These are phyloP conservation scores for Zaprionus bogoriensis DNA, from an alignment of 2,888 invertebrate species.

Conservation along the genomic window DNA sequence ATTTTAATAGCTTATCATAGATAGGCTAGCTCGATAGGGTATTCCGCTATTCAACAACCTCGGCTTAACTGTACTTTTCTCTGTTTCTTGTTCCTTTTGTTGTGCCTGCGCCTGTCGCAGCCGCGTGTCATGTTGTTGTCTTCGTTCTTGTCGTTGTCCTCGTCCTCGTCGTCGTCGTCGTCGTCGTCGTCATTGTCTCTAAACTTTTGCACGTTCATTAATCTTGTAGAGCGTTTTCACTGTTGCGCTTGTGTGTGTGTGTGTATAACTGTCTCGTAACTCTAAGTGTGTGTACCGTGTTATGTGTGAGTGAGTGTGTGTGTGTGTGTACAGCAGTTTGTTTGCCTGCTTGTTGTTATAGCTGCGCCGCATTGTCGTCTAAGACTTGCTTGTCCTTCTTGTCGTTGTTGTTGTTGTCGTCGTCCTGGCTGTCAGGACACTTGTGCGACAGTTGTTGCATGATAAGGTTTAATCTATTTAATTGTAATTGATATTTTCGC, in stretches of 20 bases:
- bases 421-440: constrained; percentile 61
- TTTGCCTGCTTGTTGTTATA: constrained; percentile 43
- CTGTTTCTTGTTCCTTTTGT: constrained; percentile 29
- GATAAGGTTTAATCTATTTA: constrained; percentile 78
- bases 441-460: constrained; percentile 78
- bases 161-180: constrained; percentile 36
- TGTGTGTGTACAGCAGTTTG: constrained; percentile 34
- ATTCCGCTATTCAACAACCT: neutral
- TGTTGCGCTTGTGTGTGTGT: constrained; percentile 39
- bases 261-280: constrained; percentile 17
- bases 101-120: constrained; percentile 38
- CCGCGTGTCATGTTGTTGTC: constrained; percentile 58
- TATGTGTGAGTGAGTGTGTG: constrained; percentile 9
- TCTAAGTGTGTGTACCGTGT: constrained; percentile 9
- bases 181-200: constrained; percentile 74
- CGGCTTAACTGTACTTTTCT: neutral
- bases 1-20: no score
- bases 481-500: constrained; percentile 76
- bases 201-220: constrained; percentile 77
- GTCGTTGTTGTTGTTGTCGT: constrained; percentile 33
- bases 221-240: constrained; percentile 75
- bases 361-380: constrained; percentile 25
- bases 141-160: constrained; percentile 32
- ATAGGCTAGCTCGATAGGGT: neutral
- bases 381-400: constrained; percentile 28